Percentiles rank a stretch among this genome's conserved stretches.
Evolutionary conservation across 2,797 vertebrate species (phyloP).

Genomic region (Alfaro cultratus): DNA sequence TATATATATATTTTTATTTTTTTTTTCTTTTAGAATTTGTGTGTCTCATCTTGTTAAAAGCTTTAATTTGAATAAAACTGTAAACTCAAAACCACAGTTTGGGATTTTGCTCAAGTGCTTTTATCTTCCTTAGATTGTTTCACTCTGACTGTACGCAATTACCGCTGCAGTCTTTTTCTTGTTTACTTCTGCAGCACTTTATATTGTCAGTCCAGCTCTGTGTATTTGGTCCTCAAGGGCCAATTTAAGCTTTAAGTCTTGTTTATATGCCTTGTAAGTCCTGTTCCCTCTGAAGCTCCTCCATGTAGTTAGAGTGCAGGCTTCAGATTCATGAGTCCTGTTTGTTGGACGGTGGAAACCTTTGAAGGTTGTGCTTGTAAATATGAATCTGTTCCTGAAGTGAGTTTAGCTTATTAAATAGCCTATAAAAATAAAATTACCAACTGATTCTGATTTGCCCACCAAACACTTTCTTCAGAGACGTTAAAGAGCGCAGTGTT

Average conservation of each 20-base stretch:
- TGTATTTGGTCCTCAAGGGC: slow-evolving; percentile 47
- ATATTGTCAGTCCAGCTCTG: slow-evolving; percentile 40
- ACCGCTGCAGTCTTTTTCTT: slow-evolving; percentile 35
- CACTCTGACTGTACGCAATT: background rate
- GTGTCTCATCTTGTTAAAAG: background rate
- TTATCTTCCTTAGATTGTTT: background rate
- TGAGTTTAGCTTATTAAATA: slow-evolving; percentile 54
- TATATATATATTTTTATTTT: background rate
- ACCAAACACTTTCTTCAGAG: slow-evolving; percentile 45
- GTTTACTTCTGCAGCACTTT: slow-evolving; percentile 58
- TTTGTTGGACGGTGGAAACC: slow-evolving; percentile 18
- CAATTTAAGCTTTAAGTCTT: slow-evolving; percentile 42
- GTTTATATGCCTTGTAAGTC: slow-evolving; percentile 42
- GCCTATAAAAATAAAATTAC: slow-evolving; percentile 49
- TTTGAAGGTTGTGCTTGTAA: slow-evolving; percentile 38
- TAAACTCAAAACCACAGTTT: background rate
- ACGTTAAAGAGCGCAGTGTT: slow-evolving; percentile 37
- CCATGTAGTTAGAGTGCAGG: slow-evolving; percentile 24
- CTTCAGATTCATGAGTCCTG: slow-evolving; percentile 20
- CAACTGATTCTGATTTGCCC: slow-evolving; percentile 30
- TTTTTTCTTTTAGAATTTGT: background rate
- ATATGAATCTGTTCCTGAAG: slow-evolving; percentile 58
- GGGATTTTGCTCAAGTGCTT: background rate
- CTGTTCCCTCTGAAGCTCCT: slow-evolving; percentile 42
- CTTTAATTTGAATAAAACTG: background rate